Conservation (phyloP, 2,888 invertebrate species). For the Pogonocherus hispidulus region DNA sequence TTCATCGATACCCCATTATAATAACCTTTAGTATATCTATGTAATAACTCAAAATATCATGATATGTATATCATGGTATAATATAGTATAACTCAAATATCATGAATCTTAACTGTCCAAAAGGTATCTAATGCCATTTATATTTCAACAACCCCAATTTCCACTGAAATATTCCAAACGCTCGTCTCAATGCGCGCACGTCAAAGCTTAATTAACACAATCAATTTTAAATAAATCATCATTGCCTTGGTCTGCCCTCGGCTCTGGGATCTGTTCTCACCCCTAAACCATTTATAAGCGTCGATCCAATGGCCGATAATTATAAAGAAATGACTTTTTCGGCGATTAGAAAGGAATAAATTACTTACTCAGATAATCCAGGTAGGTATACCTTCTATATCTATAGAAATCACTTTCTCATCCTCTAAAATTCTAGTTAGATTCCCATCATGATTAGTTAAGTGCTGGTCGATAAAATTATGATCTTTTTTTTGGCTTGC, state of each 20-base stretch:
- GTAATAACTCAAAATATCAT: no score
- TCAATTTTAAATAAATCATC: conserved; percentile 24
- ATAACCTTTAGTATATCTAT: no score
- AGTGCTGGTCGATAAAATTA: not conserved
- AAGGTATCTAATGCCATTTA: no score
- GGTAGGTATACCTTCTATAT: conserved; percentile 38
- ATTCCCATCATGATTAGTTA: not conserved
- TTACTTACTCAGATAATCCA: conserved; percentile 47
- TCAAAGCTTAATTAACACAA: conserved; percentile 20
- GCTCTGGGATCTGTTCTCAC: conserved; percentile 6
- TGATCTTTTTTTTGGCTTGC: no score
- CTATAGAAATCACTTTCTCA: conserved; percentile 41
- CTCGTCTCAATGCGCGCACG: no score
- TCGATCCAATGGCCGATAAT: conserved; percentile 35
- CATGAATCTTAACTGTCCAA: no score
- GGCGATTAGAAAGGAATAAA: conserved; percentile 49
- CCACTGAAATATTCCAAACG: no score
- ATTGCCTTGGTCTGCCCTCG: conserved; percentile 5
- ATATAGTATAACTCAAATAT: no score
- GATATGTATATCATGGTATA: no score
- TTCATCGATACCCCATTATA: no score
- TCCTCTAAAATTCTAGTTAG: conserved; percentile 26
- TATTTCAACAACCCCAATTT: no score
- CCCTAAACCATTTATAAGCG: conserved; percentile 12
- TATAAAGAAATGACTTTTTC: conserved; percentile 44